phyloP scores from a whole-genome alignment of 2,888 invertebrate species.

The Monopis laevigella region DNA sequence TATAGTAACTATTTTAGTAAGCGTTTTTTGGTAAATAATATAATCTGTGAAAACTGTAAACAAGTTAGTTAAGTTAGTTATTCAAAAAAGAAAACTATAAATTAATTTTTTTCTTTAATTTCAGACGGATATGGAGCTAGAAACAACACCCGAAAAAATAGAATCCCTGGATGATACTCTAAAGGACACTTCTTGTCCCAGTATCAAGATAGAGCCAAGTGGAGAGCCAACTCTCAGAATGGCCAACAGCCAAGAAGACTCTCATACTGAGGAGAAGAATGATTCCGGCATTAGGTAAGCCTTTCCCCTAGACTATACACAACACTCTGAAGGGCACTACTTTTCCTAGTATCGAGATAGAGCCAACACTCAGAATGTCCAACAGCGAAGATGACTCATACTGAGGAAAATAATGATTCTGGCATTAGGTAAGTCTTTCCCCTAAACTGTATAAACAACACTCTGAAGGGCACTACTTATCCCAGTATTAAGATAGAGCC shows the following conservation, averaged over 20 bases:
- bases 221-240: slow-evolving; percentile 37
- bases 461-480: slow-evolving; percentile 36
- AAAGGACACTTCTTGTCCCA: slow-evolving; percentile 40
- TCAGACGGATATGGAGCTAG: slow-evolving; percentile 42
- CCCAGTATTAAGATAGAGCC: slow-evolving; percentile 54
- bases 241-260: slow-evolving; percentile 47
- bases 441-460: too few species aligned
- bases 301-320: too few species aligned
- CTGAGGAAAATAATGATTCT: slow-evolving; percentile 59
- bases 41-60: background rate
- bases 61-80: background rate
- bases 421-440: slow-evolving; percentile 62
- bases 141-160: slow-evolving; percentile 35
- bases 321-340: slow-evolving; percentile 35
- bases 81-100: background rate
- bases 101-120: background rate
- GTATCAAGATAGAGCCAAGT: slow-evolving; percentile 49
- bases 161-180: slow-evolving; percentile 42
- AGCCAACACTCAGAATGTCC: slow-evolving; percentile 40
- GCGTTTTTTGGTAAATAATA: too few species aligned
- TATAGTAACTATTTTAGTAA: too few species aligned
- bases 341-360: slow-evolving; percentile 54
- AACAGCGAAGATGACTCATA: slow-evolving; percentile 47
- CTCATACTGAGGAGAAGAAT: slow-evolving; percentile 53
- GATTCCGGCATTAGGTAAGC: slow-evolving; percentile 58